Evolutionary conservation across 1,140 invertebrate genomes (phyloP).

Genomic region (Parasteatoda tepidariorum): DNA sequence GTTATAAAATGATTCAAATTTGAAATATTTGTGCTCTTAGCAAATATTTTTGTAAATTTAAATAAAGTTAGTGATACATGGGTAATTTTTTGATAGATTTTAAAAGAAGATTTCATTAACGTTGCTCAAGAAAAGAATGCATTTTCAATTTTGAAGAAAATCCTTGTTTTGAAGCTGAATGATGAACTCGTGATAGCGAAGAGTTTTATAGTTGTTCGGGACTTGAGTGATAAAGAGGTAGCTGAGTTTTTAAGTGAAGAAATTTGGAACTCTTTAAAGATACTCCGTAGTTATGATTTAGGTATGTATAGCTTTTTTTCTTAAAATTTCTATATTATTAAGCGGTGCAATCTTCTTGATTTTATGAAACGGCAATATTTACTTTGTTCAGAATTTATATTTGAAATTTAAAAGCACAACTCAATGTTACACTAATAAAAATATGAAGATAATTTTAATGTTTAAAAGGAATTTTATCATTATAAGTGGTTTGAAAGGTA

Average conservation of each 20-base stretch:
- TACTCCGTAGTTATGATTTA: background rate
- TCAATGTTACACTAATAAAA: no score
- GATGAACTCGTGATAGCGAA: slow-evolving; percentile 18
- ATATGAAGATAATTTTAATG: no score
- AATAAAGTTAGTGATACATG: no score
- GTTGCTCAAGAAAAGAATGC: slow-evolving; percentile 24
- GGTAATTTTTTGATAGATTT: slow-evolving; percentile 9
- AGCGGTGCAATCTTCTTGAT: no score
- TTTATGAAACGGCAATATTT: no score
- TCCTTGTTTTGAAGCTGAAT: slow-evolving; percentile 19
- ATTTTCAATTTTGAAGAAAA: slow-evolving; percentile 19
- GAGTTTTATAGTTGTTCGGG: slow-evolving; percentile 16
- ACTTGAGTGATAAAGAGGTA: slow-evolving; percentile 15
- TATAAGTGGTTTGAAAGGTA: no score
- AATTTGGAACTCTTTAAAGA: slow-evolving; percentile 6
- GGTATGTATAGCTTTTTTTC: background rate
- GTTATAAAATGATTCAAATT: background rate
- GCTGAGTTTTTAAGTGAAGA: slow-evolving; percentile 31
- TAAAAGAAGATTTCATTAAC: background rate
- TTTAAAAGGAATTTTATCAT: no score
- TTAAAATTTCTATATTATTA: background rate
- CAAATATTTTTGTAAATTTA: no score
- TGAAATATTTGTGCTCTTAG: no score
- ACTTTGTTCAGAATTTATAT: no score
- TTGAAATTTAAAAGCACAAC: no score